phyloP scores from a whole-genome alignment of 2,888 invertebrate species.

The Acronicta aceris region DNA sequence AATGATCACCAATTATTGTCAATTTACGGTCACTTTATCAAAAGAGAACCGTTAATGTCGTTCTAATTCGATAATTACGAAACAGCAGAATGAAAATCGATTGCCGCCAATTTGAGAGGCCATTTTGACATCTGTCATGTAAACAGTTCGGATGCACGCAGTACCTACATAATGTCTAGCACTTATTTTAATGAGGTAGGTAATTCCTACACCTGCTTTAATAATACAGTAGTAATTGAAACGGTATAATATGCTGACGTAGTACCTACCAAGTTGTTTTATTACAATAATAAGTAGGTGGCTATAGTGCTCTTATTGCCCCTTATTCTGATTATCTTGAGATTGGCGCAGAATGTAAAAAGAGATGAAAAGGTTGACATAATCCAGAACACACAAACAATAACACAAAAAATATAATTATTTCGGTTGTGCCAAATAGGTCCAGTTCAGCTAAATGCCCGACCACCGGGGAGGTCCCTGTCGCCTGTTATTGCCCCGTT shows the following conservation, averaged over 20 bases:
- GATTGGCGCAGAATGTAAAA: too few species aligned
- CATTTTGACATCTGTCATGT: conserved; percentile 49
- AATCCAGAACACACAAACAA: too few species aligned
- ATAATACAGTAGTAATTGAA: conserved; percentile 33
- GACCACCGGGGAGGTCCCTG: too few species aligned
- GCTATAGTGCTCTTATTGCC: neutral
- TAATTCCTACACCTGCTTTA: conserved; percentile 37
- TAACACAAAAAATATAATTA: too few species aligned
- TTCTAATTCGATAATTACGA: conserved; percentile 48
- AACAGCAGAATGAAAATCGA: conserved; percentile 38
- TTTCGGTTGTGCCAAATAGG: too few species aligned
- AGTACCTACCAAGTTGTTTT: neutral
- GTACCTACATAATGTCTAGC: conserved; percentile 26
- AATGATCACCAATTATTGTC: conserved; percentile 26
- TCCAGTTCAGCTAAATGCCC: too few species aligned
- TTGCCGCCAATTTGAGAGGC: conserved; percentile 44
- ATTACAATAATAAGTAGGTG: neutral
- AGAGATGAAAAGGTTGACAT: too few species aligned
- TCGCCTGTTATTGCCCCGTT: too few species aligned
- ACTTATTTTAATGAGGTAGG: conserved; percentile 39
- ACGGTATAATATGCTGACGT: conserved; percentile 19
- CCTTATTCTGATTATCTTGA: too few species aligned
- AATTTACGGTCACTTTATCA: conserved; percentile 32
- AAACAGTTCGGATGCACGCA: conserved; percentile 35
- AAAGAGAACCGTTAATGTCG: conserved; percentile 30